A percentile compares a stretch with the other conserved stretches of the same genome.
Conservation (phyloP, 2,797 vertebrate species). For the Arctocebus calabarensis region DNA sequence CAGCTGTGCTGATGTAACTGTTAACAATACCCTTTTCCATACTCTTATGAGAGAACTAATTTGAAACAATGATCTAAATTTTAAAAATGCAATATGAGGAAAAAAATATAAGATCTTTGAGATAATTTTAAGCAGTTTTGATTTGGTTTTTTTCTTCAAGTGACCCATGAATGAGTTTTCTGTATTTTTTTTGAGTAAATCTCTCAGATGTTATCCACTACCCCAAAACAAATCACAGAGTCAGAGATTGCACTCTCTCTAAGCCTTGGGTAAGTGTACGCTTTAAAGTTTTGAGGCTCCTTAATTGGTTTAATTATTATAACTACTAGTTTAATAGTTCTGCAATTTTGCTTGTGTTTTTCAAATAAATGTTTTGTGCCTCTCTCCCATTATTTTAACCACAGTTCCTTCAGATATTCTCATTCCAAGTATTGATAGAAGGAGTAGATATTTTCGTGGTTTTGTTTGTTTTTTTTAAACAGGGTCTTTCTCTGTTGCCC, state of each 20-base stretch:
- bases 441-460: not conserved
- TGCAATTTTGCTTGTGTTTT: conserved; percentile 26
- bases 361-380: conserved; percentile 37
- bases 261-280: not conserved
- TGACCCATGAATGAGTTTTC: not conserved
- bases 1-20: not conserved
- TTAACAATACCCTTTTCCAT: not conserved
- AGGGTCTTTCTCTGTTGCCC: not conserved
- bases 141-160: not conserved
- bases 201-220: not conserved
- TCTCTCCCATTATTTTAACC: not conserved
- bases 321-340: not conserved
- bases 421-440: not conserved
- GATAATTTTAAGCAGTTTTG: not conserved
- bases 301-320: not conserved
- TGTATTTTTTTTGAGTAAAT: conserved; percentile 1
- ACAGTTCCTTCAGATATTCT: not conserved
- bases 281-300: conserved; percentile 4
- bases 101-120: not conserved
- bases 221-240: not conserved
- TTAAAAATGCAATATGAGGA: not conserved
- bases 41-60: not conserved
- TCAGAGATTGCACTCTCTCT: not conserved
- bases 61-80: conserved; percentile 1
- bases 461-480: not conserved